These are phyloP conservation scores for Plebejus melissa DNA, from an alignment of 2,888 invertebrate species.

Conservation along the genomic window DNA sequence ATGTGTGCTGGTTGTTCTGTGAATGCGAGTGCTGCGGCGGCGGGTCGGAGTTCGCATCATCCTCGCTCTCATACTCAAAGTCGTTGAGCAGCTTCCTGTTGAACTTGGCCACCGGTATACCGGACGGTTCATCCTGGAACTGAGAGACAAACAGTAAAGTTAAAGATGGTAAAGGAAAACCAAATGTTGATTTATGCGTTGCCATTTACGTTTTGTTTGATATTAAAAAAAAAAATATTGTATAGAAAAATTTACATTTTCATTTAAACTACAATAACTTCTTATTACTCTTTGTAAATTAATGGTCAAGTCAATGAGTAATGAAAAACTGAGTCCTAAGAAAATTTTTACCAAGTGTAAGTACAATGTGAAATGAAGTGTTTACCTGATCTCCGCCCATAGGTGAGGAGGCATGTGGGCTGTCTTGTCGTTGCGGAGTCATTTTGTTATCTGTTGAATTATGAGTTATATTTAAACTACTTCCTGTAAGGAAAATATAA, in stretches of 20 bases:
- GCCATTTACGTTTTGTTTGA: no score
- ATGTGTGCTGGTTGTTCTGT: constrained; percentile 24
- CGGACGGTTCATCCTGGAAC: constrained; percentile 66
- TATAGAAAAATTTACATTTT: no score
- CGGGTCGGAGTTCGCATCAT: constrained; percentile 77
- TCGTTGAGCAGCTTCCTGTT: constrained; percentile 88
- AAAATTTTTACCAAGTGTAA: not conserved
- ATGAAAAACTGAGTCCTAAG: no score
- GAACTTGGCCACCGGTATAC: constrained; percentile 81
- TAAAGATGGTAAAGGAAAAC: no score
- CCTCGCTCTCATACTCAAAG: constrained; percentile 95
- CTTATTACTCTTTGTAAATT: no score
- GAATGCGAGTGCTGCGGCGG: constrained; percentile 35
- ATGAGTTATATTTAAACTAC: constrained; percentile 61
- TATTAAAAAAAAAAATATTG: no score
- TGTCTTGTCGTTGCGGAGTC: constrained; percentile 58
- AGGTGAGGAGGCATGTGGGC: constrained; percentile 59
- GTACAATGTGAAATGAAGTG: constrained; percentile 6
- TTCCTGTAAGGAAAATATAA: constrained; percentile 46
- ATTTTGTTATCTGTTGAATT: constrained; percentile 55
- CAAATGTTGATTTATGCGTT: no score
- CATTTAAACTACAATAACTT: no score
- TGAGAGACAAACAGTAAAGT: constrained; percentile 35
- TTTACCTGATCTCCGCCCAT: constrained; percentile 67
- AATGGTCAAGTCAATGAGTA: no score